Evolutionary conservation across 2,113 vertebrate genomes (phyloP).

Genomic region (Egretta garzetta): DNA sequence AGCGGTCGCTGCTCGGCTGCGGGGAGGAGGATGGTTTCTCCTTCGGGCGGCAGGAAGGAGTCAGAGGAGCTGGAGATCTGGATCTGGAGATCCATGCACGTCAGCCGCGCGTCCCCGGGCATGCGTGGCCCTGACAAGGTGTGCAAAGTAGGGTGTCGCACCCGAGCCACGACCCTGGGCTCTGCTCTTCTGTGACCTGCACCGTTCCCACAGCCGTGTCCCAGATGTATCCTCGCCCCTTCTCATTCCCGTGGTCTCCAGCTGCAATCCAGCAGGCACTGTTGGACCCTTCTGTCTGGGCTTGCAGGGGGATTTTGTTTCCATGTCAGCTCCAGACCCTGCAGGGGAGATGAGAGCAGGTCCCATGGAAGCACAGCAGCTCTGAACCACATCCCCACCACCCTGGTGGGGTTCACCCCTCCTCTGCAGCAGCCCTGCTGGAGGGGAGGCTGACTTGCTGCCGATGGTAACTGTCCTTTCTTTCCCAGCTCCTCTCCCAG

Average conservation of each 20-base stretch:
- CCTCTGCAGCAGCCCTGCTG: background rate
- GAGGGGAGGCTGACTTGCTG: background rate
- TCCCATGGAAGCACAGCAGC: background rate
- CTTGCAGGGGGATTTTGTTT: background rate
- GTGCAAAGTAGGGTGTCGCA: background rate
- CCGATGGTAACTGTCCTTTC: fast-evolving
- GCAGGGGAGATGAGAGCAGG: background rate
- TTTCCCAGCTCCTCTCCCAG: background rate
- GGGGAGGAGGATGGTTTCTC: background rate
- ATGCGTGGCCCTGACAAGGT: background rate
- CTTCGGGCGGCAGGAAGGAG: background rate
- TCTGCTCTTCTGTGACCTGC: background rate
- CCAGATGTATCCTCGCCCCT: background rate
- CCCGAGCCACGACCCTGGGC: fast-evolving
- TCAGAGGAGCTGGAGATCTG: background rate
- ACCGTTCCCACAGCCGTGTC: fast-evolving
- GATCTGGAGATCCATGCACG: fast-evolving
- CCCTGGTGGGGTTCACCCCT: background rate
- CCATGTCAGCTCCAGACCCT: background rate
- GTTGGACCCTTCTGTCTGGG: background rate
- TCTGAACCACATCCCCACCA: background rate
- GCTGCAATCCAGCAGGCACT: background rate
- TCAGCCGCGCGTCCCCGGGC: background rate
- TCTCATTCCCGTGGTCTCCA: background rate
- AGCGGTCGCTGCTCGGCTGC: background rate